Evolutionary conservation across 2,888 invertebrate species (phyloP).

Genomic region (Protodeltote pygarga): DNA sequence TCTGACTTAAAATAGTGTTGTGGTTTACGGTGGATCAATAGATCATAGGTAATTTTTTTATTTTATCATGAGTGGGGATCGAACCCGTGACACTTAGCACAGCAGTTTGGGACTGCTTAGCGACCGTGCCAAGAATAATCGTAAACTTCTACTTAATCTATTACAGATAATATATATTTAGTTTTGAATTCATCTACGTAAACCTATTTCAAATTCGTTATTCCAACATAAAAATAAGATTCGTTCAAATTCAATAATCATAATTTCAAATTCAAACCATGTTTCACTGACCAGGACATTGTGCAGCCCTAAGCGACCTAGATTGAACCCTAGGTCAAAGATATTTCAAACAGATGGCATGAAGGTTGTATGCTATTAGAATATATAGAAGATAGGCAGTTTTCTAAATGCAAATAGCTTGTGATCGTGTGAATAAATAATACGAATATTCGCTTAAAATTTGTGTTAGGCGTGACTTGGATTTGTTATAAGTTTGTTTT

Average conservation of each 20-base stretch:
- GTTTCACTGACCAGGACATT: slow-evolving; percentile 33
- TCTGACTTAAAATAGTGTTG: too few relatives aligned
- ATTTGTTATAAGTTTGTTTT: too few relatives aligned
- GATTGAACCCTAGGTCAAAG: slow-evolving; percentile 32
- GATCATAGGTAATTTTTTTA: too few relatives aligned
- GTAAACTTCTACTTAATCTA: too few relatives aligned
- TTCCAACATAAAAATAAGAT: slow-evolving; percentile 15
- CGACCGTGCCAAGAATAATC: too few relatives aligned
- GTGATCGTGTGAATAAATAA: slow-evolving; percentile 14
- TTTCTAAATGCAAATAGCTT: slow-evolving; percentile 18
- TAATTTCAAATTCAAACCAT: slow-evolving; percentile 37
- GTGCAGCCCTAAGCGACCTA: slow-evolving; percentile 10
- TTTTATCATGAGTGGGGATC: too few relatives aligned
- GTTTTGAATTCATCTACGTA: too few relatives aligned
- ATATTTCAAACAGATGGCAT: slow-evolving; percentile 24
- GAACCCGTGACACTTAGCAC: too few relatives aligned
- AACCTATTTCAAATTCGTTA: slow-evolving; percentile 13
- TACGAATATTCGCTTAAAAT: slow-evolving; percentile 3
- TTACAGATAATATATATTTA: too few relatives aligned
- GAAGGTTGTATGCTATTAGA: slow-evolving; percentile 35
- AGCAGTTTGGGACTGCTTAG: too few relatives aligned
- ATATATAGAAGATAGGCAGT: slow-evolving; percentile 15
- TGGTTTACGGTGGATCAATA: too few relatives aligned
- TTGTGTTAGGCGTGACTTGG: not conserved
- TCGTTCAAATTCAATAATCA: slow-evolving; percentile 22